phyloP scores from a whole-genome alignment of 2,113 vertebrate genomes.

The Phaethornis superciliosus region DNA sequence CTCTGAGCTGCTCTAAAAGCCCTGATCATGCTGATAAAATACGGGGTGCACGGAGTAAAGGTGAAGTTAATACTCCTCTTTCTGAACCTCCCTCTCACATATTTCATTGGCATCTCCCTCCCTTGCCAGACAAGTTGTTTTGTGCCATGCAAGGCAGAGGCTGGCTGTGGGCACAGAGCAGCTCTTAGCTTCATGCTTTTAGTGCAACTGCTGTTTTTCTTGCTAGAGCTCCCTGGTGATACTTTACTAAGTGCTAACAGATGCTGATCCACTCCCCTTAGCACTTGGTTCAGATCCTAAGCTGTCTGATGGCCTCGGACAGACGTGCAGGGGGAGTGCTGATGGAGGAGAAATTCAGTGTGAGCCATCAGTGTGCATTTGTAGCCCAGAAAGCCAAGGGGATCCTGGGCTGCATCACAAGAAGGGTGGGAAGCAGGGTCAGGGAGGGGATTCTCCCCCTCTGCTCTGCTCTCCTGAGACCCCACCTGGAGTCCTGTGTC shows the following conservation, averaged over 20 bases:
- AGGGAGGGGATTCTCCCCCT: too few species aligned
- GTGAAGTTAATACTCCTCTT: not conserved
- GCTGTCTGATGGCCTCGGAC: not conserved
- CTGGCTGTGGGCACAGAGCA: not conserved
- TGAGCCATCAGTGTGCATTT: too few species aligned
- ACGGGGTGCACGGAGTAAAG: not conserved
- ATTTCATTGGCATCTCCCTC: not conserved
- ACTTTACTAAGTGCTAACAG: not conserved
- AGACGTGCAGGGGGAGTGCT: accelerated
- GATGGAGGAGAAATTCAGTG: too few species aligned
- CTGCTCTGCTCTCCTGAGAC: too few species aligned
- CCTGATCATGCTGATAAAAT: not conserved
- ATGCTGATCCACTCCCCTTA: too few species aligned
- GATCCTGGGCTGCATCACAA: too few species aligned
- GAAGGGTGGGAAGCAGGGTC: too few species aligned
- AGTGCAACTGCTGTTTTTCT: not conserved
- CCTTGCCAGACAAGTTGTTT: not conserved
- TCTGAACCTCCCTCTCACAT: not conserved
- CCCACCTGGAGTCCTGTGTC: too few species aligned
- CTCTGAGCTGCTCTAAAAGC: not conserved
- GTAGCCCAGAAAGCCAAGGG: too few species aligned
- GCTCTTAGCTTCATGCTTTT: not conserved
- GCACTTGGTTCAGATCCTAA: accelerated
- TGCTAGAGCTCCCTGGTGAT: not conserved
- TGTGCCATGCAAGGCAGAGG: not conserved